Evolutionary conservation across 2,797 vertebrate species (phyloP).

Genomic region (Amblyraja radiata): DNA sequence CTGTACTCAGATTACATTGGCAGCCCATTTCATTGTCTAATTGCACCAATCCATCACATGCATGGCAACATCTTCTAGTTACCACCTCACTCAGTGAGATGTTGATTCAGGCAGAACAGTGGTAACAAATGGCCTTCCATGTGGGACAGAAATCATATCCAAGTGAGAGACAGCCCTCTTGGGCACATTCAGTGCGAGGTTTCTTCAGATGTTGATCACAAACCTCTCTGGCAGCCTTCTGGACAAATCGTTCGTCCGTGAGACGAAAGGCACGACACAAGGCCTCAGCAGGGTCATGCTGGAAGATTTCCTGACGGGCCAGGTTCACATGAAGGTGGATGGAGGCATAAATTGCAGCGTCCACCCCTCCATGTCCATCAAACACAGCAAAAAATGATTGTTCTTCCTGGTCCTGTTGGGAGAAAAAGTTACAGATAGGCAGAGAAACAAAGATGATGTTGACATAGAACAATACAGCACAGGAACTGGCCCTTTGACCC

Average conservation of each 20-base stretch:
- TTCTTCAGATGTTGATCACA: slow-evolving; percentile 34
- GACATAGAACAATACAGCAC: slow-evolving; percentile 7
- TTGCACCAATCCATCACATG: neutral
- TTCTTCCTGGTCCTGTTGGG: slow-evolving; percentile 85
- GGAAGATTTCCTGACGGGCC: slow-evolving; percentile 81
- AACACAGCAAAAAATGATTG: slow-evolving; percentile 96
- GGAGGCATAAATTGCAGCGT: slow-evolving; percentile 90
- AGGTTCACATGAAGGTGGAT: slow-evolving; percentile 93
- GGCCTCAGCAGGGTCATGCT: slow-evolving; percentile 76
- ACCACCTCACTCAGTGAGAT: neutral
- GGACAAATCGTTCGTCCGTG: slow-evolving; percentile 86
- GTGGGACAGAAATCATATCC: too few species aligned
- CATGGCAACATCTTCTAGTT: neutral
- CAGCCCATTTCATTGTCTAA: neutral
- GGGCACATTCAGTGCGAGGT: neutral
- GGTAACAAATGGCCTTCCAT: neutral
- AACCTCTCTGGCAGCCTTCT: slow-evolving; percentile 92
- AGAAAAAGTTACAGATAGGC: slow-evolving; percentile 40
- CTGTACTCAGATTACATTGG: too few species aligned
- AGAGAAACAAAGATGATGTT: slow-evolving; percentile 49
- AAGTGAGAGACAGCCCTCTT: neutral
- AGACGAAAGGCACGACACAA: slow-evolving; percentile 80
- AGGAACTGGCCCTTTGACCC: too few species aligned
- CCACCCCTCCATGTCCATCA: slow-evolving; percentile 91
- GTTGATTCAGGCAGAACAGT: neutral